Evolutionary conservation across 2,888 invertebrate genomes (phyloP).

Genomic region (Serripes groenlandicus): DNA sequence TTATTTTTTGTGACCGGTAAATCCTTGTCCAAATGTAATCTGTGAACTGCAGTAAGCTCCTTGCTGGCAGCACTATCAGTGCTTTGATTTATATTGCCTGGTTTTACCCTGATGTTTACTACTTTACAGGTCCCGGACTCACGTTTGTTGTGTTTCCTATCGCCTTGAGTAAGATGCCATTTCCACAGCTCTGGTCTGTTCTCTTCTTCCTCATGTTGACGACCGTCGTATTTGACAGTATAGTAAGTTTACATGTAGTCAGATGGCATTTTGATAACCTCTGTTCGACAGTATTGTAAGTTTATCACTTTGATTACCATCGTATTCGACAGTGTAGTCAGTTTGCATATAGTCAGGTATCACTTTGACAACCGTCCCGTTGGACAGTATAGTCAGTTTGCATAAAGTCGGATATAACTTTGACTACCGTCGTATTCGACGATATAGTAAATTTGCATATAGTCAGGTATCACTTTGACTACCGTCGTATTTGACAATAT

Average conservation of each 20-base stretch:
- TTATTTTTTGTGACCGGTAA: neutral
- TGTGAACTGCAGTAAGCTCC: too few species aligned
- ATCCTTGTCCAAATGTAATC: neutral
- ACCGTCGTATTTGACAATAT: conserved; percentile 47
- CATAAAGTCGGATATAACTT: too few species aligned
- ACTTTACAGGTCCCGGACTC: conserved; percentile 70
- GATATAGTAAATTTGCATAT: too few species aligned
- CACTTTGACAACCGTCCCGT: too few species aligned
- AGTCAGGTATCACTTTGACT: conserved; percentile 76
- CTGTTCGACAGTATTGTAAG: neutral
- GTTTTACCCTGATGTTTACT: too few species aligned
- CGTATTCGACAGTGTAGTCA: too few species aligned
- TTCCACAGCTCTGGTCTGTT: conserved; percentile 89
- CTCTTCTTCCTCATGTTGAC: conserved; percentile 77
- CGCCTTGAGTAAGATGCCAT: conserved; percentile 75
- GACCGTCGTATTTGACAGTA: conserved; percentile 47
- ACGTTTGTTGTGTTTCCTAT: conserved; percentile 76
- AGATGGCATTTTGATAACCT: neutral
- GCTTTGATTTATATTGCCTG: too few species aligned
- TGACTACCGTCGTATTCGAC: too few species aligned
- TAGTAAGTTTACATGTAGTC: conserved; percentile 17
- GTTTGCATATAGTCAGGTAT: too few species aligned
- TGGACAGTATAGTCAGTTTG: too few species aligned
- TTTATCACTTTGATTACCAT: too few species aligned
- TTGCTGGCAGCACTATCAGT: too few species aligned